These are phyloP conservation scores for Rhabdophis nuchalis DNA, from an alignment of 2,797 vertebrate genomes.

Conservation along the genomic window DNA sequence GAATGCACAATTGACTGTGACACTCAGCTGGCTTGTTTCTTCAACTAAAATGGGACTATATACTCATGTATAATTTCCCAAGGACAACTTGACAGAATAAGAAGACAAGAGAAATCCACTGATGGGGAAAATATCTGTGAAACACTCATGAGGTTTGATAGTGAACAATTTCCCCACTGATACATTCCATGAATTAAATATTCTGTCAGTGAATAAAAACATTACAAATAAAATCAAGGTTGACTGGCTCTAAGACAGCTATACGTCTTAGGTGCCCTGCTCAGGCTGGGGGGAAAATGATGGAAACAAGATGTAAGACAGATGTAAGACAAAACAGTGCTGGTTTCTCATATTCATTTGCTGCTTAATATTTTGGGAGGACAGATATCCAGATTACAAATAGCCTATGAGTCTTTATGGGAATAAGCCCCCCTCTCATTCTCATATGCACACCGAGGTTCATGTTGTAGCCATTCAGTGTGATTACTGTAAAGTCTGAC, in stretches of 20 bases:
- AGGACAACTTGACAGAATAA: background rate
- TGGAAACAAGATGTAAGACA: constrained; percentile 5
- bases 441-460: background rate
- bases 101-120: background rate
- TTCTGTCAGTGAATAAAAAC: constrained; percentile 9
- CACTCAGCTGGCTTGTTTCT: background rate
- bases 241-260: background rate
- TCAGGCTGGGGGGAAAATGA: background rate
- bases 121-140: background rate
- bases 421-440: background rate
- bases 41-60: background rate
- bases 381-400: background rate
- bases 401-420: background rate
- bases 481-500: background rate
- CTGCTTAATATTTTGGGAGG: background rate
- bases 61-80: background rate
- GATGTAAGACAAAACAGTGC: background rate
- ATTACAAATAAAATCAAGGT: constrained; percentile 5
- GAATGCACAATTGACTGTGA: background rate
- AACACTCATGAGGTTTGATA: background rate
- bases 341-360: background rate
- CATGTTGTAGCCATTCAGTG: background rate
- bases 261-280: background rate
- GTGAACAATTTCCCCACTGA: background rate
- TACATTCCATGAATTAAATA: background rate